Base-by-base conservation (phyloP, 2,113 vertebrate genomes). In the Coptodon bakossiorum region DNA sequence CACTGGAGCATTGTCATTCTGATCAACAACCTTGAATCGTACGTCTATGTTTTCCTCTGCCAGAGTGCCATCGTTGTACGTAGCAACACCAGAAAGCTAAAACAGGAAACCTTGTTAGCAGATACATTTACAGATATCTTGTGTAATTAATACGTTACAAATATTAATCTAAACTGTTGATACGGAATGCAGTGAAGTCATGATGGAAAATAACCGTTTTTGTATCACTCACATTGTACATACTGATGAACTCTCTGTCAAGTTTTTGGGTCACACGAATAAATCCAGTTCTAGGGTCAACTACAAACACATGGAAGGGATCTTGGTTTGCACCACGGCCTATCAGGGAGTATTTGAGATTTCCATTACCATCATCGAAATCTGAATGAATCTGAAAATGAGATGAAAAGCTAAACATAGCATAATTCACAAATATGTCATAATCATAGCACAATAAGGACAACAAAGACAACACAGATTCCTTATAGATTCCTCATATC, bases 311-410 rank as follows among this genome's bases (percentile, higher is more conserved):
- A 53, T 97, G 90, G 6, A 91, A 96, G 4, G 98, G 98, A 0
- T 89, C n/a, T 22, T 88, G n/a, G 81, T 95, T 96, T 16, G 98
- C 97, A 4, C 98, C 96, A 80, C 34, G 19, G 45, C 95, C 98
- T 92, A 50, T 96, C 88, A 97, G 97, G 94, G 88, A 96, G 84
- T 99, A 99, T 2, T 16, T 81, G 82, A 99, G 86, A 36, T 88
- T 90, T 22, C 86, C 79, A 24, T 8, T 31, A 17, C 1, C 0
- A 8, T 4, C 3, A 14, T 97, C 95, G 27, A 66, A 93, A 54
- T 99, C 98, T 38, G 98, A 99, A 85, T 96, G 96, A 88, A 99
- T 98, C 98, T 99, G 63, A 53, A 95, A 78, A 78, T 78, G 71
- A 78, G 43, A 50, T 3, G 71, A 78, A 29, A 78, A 50, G 71